Percentiles rank a stretch among this genome's conserved stretches.
phyloP scores from a whole-genome alignment of 2,888 invertebrate genomes.

The Smittia aterrima region DNA sequence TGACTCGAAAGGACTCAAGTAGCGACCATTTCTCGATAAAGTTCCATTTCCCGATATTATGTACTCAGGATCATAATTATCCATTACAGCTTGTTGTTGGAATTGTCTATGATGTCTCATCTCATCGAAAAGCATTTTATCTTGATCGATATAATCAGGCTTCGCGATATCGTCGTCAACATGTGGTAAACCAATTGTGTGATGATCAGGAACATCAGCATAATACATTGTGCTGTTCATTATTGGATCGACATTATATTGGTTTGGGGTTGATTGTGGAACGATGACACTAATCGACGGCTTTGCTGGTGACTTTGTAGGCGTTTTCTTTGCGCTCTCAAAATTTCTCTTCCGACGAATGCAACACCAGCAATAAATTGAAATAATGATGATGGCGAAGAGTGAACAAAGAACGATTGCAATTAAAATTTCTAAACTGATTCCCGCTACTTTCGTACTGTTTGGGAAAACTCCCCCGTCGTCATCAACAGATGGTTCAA shows the following conservation, averaged over 20 bases:
- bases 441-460: constrained; percentile 43
- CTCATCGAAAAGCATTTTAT: constrained; percentile 55
- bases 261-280: constrained; percentile 16
- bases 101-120: constrained; percentile 52
- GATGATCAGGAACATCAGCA: constrained; percentile 51
- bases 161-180: constrained; percentile 51
- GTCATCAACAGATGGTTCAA: constrained; percentile 35
- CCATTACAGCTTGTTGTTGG: constrained; percentile 42
- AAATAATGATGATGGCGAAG: constrained; percentile 43
- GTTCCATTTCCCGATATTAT: constrained; percentile 51
- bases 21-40: constrained; percentile 53
- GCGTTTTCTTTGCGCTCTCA: neutral
- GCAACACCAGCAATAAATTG: constrained; percentile 43
- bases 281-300: constrained; percentile 23
- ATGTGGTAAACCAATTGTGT: constrained; percentile 55
- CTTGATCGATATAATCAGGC: constrained; percentile 52
- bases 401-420: constrained; percentile 44
- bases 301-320: constrained; percentile 37
- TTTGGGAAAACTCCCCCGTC: constrained; percentile 33
- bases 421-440: constrained; percentile 36
- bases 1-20: constrained; percentile 58
- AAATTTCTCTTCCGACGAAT: constrained; percentile 42
- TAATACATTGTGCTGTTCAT: neutral
- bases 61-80: constrained; percentile 44
- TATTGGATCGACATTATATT: constrained; percentile 5